Base-by-base conservation (phyloP, 2,888 invertebrate genomes). In the Tortricodes alternella region DNA sequence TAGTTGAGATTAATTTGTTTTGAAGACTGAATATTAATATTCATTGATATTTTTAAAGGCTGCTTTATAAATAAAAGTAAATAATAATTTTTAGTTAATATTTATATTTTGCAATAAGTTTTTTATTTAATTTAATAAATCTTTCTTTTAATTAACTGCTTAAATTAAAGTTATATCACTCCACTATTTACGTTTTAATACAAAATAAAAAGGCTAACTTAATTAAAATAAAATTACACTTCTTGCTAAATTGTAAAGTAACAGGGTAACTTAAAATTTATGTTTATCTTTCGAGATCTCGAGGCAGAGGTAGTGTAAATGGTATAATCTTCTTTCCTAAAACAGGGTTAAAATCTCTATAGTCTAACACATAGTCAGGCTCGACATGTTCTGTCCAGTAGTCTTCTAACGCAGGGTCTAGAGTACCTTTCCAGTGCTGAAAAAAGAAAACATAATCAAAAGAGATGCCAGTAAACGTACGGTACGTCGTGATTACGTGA, bases 351-450 rank as follows among this genome's bases (percentile, higher is more conserved):
- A 85, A 78, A 57, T 91, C 86, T 44, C 83, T 85, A 72, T 90
- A 92, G 59, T 86, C 84, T 16, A 91, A 62, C 21, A 81, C 63
- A 46, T 84, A 77, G 9, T 82, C 80, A 0, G 68, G 68, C 19
- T 85, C 81, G n/a, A 88, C 71, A 41, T 88, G 89, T 19, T 92
- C 84, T 15, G 72, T 74, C 93, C 93, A 93, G 65, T 83, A 88
- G 59, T 91, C 79, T 46, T 74, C 62, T 21, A 82, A 75, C 50
- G 84, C 74, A 0, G 81, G 72, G 39, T 80, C 80, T 41, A 93
- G 65, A 2, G 74, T 81, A 9, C 90, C 87, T 38, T 78, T 84
- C 93, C 93, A 93, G 49, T 87, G 89, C 93, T 93, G 69, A 19
- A 79, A 78, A 7, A 51, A 58, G 18, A 43, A 18, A 46, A 58